These are phyloP conservation scores for Epinephelus awoara DNA, from an alignment of 2,797 vertebrate genomes.

Conservation along the genomic window DNA sequence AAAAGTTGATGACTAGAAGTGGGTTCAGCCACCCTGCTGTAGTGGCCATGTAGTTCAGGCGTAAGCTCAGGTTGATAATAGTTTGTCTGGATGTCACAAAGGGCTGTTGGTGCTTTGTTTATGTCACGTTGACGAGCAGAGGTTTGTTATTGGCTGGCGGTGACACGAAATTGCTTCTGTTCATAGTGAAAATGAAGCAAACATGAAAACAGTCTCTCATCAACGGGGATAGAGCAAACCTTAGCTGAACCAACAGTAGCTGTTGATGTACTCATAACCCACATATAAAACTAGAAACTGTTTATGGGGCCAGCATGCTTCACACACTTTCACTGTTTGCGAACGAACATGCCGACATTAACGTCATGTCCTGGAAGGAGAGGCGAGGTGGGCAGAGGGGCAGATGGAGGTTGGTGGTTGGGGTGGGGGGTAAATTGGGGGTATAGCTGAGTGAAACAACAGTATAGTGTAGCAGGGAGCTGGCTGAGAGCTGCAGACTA, in stretches of 20 bases:
- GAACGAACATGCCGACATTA: constrained; percentile 40
- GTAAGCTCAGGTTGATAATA: constrained; percentile 38
- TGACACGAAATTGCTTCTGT: constrained; percentile 11
- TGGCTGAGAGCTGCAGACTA: constrained; percentile 82
- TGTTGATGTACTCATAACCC: constrained; percentile 41
- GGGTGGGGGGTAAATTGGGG: constrained; percentile 41
- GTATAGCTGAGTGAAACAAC: constrained; percentile 73
- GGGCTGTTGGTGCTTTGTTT: constrained; percentile 31
- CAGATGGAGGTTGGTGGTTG: constrained; percentile 17
- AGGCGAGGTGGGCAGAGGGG: constrained; percentile 13
- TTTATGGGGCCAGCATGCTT: constrained; percentile 18
- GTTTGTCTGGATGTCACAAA: constrained; percentile 53
- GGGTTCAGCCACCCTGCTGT: constrained; percentile 48
- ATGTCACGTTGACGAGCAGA: constrained; percentile 3
- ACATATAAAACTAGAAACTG: constrained; percentile 22
- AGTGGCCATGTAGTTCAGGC: constrained; percentile 44
- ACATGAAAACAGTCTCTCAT: constrained; percentile 29
- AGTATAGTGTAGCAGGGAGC: constrained; percentile 73
- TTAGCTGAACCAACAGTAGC: constrained; percentile 24
- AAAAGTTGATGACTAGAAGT: constrained; percentile 39
- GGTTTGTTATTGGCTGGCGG: constrained; percentile 19
- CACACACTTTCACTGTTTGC: constrained; percentile 43
- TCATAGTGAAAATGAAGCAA: constrained; percentile 14
- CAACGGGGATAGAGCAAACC: constrained; percentile 24
- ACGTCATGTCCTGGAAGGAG: constrained; percentile 55